Percentiles rank a stretch among this genome's conserved stretches.
Conservation (phyloP, 1,140 invertebrate species). For the Mamestra configurata region DNA sequence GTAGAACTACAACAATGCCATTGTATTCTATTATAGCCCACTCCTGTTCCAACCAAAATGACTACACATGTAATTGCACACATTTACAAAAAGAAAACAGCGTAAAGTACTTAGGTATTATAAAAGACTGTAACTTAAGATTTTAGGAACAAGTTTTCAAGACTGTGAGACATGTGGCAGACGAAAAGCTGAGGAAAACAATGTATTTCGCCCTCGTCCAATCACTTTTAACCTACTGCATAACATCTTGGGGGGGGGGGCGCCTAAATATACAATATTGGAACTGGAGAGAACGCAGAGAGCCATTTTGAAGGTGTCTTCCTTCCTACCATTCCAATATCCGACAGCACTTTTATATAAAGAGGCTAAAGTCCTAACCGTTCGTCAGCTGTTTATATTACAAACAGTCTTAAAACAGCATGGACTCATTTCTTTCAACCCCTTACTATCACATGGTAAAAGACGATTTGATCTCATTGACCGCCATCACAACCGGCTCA, state of each 20-base stretch:
- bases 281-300: neutral
- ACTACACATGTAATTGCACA: too few species aligned
- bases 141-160: neutral
- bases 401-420: too few species aligned
- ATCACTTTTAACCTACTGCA: slow-evolving; percentile 32
- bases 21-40: neutral
- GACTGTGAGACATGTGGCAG: neutral
- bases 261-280: slow-evolving; percentile 5
- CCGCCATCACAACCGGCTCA: too few species aligned
- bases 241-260: slow-evolving; percentile 50
- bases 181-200: slow-evolving; percentile 14
- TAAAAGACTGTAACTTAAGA: neutral
- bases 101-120: too few species aligned
- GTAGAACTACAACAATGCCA: neutral
- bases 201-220: slow-evolving; percentile 37
- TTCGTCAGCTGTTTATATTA: too few species aligned
- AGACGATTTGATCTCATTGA: too few species aligned
- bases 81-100: too few species aligned
- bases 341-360: neutral
- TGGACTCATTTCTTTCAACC: too few species aligned
- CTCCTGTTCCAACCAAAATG: neutral
- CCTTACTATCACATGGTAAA: too few species aligned
- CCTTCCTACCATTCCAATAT: neutral
- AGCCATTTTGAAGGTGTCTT: slow-evolving; percentile 5
- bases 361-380: too few species aligned